Percentiles rank a stretch among this genome's conserved stretches.
Evolutionary conservation across 2,888 invertebrate species (phyloP).

Genomic region (Melipona bicolor): DNA sequence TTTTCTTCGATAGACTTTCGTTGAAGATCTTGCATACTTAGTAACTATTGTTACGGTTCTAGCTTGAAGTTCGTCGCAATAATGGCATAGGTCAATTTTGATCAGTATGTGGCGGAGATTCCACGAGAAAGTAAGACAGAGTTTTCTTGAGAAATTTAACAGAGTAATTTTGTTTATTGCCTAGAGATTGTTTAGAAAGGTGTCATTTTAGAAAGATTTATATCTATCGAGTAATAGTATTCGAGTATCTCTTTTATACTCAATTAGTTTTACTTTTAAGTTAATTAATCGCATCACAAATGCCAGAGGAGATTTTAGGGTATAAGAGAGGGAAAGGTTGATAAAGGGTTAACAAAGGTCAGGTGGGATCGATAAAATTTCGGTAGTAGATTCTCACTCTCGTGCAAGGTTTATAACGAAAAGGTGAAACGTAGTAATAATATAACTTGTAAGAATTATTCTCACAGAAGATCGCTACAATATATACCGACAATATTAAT

Average conservation of each 20-base stretch:
- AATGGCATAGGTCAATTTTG: constrained; percentile 36
- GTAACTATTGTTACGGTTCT: constrained; percentile 74
- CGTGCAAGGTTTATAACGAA: constrained; percentile 16
- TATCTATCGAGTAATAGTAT: neutral
- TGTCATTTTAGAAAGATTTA: neutral
- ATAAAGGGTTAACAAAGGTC: neutral
- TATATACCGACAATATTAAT: neutral
- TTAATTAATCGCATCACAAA: too few species aligned
- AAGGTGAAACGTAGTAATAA: constrained; percentile 35
- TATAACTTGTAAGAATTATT: constrained; percentile 24
- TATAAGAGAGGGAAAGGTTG: neutral
- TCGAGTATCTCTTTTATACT: neutral
- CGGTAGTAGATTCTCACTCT: constrained; percentile 38
- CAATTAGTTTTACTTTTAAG: neutral
- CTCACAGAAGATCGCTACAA: constrained; percentile 10
- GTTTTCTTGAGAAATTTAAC: constrained; percentile 36
- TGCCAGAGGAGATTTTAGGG: neutral
- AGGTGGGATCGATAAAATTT: constrained; percentile 14
- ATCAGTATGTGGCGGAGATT: constrained; percentile 33
- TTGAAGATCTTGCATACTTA: constrained; percentile 57
- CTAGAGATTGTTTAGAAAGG: constrained; percentile 41
- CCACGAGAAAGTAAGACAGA: neutral
- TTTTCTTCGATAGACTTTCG: constrained; percentile 7
- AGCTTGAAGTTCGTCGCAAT: constrained; percentile 64
- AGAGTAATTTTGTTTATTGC: constrained; percentile 51